Conservation (phyloP, 2,888 invertebrate species). For the Himalopsyche tibetana region DNA sequence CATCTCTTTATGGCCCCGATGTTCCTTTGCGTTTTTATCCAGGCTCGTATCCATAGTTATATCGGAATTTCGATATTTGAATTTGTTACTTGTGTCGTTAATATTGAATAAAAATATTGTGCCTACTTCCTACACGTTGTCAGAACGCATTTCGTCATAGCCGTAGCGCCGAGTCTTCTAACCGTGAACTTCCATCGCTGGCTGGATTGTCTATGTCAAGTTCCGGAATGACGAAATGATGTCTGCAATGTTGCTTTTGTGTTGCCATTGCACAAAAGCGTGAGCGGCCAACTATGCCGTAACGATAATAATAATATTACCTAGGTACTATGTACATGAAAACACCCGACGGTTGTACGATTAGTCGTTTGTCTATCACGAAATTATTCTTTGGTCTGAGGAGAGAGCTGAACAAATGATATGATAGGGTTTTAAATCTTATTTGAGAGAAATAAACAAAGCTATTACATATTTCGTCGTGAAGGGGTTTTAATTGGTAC, state of each 20-base stretch:
- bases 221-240: conserved; percentile 39
- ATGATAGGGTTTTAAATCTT: background rate
- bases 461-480: too few species aligned
- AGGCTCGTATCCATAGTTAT: too few species aligned
- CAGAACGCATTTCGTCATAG: conserved; percentile 32
- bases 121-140: background rate
- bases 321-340: background rate
- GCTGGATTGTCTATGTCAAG: conserved; percentile 40
- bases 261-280: conserved; percentile 37
- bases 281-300: conserved; percentile 29
- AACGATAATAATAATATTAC: conserved; percentile 15
- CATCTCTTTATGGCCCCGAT: too few species aligned
- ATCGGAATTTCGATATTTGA: too few species aligned
- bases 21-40: too few species aligned
- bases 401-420: conserved; percentile 27
- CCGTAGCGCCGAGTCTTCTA: conserved; percentile 4
- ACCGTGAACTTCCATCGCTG: conserved; percentile 29
- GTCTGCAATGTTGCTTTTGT: conserved; percentile 40
- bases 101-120: too few species aligned
- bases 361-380: background rate
- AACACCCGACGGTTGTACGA: background rate
- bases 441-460: too few species aligned
- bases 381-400: background rate
- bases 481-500: too few species aligned
- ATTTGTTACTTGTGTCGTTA: too few species aligned